Conservation (phyloP, 2,797 vertebrate genomes). For the Sebastes umbrosus region DNA sequence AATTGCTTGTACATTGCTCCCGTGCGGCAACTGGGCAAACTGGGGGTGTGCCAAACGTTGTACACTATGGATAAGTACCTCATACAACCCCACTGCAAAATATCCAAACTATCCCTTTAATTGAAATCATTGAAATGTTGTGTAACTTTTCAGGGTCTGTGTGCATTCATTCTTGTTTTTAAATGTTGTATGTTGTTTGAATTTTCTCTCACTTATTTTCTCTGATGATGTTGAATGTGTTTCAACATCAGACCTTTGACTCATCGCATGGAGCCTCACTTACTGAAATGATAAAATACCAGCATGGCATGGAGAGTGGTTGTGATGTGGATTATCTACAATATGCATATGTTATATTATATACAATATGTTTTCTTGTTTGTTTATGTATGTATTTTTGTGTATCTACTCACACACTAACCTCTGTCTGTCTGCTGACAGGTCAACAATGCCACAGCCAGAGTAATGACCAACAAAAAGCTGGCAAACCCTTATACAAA, state of each 20-base stretch:
- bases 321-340: background rate
- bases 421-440: constrained; percentile 70
- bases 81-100: too few relatives aligned
- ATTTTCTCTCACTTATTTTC: background rate
- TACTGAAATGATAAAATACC: constrained; percentile 1
- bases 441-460: constrained; percentile 95
- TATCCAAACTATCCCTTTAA: too few relatives aligned
- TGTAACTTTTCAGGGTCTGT: background rate
- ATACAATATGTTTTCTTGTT: background rate
- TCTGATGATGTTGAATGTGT: background rate
- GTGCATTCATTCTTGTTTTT: background rate
- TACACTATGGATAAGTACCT: too few relatives aligned
- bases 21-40: too few relatives aligned
- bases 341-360: background rate
- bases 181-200: background rate
- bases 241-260: background rate
- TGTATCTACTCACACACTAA: constrained; percentile 24
- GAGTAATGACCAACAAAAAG: constrained; percentile 98
- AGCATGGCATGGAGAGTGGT: constrained; percentile 31
- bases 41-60: too few relatives aligned
- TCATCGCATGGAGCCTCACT: constrained; percentile 48
- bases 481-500: constrained; percentile 92
- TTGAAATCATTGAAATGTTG: background rate
- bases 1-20: too few relatives aligned
- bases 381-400: background rate